Evolutionary conservation across 2,888 invertebrate genomes (phyloP), one percentile per base, ranked within the genome.

Genomic region (Scaptomyza polygonia): DNA sequence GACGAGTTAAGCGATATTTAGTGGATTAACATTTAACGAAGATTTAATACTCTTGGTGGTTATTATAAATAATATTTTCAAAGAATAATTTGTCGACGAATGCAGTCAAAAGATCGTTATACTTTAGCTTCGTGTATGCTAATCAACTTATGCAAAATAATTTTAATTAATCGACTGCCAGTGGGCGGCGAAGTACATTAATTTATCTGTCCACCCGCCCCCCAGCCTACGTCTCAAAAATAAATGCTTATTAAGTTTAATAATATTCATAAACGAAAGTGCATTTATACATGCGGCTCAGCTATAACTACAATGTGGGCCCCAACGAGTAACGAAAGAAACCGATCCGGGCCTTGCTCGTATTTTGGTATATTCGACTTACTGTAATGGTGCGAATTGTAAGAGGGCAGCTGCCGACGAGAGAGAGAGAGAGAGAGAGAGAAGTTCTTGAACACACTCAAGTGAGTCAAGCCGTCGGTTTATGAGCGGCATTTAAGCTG

Each of bases 401-500:
- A 11, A n/a, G 21, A n/a, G 14, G 16, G 9, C 14, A 25, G 5
- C 5, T 7, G 9, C 16, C 4, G 16, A n/a, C 2, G 25, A 34
- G 29, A 18, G 52, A 25, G 39, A 42, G n/a, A n/a, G 40, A 39
- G 51, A 11, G 44, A 4, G 27, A 29, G 12, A 18, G 52, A 25
- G 39, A 42, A 42, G 48, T 51, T 47, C 34, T 40, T 43, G 16
- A 27, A 48, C 52, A 48, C 52, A 39, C 66, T 75, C 54, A 58
- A 77, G 65, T 79, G 77, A 63, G 72, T 77, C 77, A 72, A 58
- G 77, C 53, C 49, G 64, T 65, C 53, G 74, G 78, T 67, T 82
- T 78, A 84, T 78, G 82, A 69, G 82, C 78, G 51, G 67, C 75
- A 82, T 81, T 82, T 84, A 85, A 79, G 82, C 87, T 78, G 79